Evolutionary conservation across 2,888 invertebrate species (phyloP).

Genomic region (Acronicta alni): DNA sequence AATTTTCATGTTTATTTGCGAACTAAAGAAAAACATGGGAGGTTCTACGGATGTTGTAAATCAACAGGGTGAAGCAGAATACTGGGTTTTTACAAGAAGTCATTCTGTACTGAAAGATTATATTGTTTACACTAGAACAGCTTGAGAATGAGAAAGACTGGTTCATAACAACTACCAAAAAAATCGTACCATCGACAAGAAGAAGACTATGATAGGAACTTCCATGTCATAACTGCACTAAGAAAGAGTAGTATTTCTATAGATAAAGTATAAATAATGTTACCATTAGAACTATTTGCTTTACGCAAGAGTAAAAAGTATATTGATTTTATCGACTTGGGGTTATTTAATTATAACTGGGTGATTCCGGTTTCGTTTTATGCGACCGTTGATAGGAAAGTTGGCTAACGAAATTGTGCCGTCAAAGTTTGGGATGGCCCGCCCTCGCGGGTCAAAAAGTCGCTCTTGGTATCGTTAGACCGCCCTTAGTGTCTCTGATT

Average conservation of each 20-base stretch:
- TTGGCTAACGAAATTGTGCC: conserved; percentile 73
- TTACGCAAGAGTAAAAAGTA: conserved; percentile 38
- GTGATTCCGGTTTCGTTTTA: conserved; percentile 67
- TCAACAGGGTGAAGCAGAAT: conserved; percentile 30
- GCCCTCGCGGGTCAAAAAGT: conserved; percentile 75
- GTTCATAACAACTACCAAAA: no score
- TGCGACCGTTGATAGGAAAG: conserved; percentile 69
- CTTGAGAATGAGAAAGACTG: no score
- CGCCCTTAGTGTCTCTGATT: conserved; percentile 76
- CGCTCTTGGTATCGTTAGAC: conserved; percentile 71
- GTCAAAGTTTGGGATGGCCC: conserved; percentile 61
- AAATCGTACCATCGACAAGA: no score
- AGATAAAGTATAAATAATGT: no score
- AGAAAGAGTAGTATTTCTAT: no score
- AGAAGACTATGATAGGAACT: no score
- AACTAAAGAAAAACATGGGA: conserved; percentile 33
- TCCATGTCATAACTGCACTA: conserved; percentile 21
- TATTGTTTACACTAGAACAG: conserved; percentile 17
- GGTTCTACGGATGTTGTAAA: conserved; percentile 35
- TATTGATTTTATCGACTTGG: conserved; percentile 54
- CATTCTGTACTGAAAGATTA: not conserved
- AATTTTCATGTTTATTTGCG: conserved; percentile 32
- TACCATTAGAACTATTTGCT: conserved; percentile 15
- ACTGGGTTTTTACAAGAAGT: conserved; percentile 32
- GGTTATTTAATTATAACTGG: conserved; percentile 67